Percentiles rank a stretch among this genome's conserved stretches.
Evolutionary conservation across 2,888 invertebrate genomes (phyloP).

Genomic region (Trissoscelio sp.): DNA sequence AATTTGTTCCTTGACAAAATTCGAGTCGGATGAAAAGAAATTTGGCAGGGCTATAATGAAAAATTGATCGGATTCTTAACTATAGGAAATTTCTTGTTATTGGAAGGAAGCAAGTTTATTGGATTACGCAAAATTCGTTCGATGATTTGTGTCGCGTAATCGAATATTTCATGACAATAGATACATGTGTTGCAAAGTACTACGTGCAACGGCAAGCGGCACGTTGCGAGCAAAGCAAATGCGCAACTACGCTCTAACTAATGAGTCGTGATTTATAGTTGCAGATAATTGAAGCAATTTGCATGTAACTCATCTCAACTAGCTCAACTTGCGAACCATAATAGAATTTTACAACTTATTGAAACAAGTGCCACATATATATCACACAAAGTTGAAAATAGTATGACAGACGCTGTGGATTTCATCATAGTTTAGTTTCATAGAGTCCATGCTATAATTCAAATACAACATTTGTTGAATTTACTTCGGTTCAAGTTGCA

Average conservation of each 20-base stretch:
- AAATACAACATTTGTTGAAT: too few relatives aligned
- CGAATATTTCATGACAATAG: slow-evolving; percentile 37
- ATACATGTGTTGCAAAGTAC: slow-evolving; percentile 28
- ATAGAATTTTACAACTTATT: slow-evolving; percentile 52
- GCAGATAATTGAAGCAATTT: slow-evolving; percentile 52
- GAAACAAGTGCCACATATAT: slow-evolving; percentile 8
- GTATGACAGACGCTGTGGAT: background rate
- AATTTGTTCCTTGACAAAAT: background rate
- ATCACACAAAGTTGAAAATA: slow-evolving; percentile 20
- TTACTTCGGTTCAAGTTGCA: too few relatives aligned
- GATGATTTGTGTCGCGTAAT: slow-evolving; percentile 28
- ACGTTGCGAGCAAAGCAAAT: slow-evolving; percentile 33
- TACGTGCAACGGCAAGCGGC: slow-evolving; percentile 8
- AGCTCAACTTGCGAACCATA: slow-evolving; percentile 32
- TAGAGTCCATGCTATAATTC: too few relatives aligned
- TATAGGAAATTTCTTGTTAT: slow-evolving; percentile 1
- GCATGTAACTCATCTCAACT: slow-evolving; percentile 54
- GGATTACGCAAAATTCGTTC: slow-evolving; percentile 9
- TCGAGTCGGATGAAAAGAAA: slow-evolving; percentile 1
- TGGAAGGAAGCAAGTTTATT: slow-evolving; percentile 17
- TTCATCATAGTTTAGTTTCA: slow-evolving; percentile 8
- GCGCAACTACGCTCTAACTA: slow-evolving; percentile 35
- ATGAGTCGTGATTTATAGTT: slow-evolving; percentile 46
- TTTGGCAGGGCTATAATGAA: slow-evolving; percentile 1
- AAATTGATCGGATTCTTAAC: slow-evolving; percentile 7